phyloP scores from a whole-genome alignment of 2,113 vertebrate species.

The Xiphophorus maculatus region DNA sequence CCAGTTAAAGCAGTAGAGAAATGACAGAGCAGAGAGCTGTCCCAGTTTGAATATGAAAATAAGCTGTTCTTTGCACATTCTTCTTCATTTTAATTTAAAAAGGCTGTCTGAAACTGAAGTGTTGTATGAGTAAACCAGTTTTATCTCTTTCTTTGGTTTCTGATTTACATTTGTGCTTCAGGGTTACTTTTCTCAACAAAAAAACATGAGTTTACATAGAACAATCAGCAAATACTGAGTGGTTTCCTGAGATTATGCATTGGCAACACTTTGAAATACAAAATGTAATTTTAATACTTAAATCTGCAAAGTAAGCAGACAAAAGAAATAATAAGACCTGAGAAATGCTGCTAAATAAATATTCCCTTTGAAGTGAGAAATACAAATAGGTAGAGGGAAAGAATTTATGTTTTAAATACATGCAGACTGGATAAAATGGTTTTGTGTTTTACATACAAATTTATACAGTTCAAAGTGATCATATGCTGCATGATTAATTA shows the following conservation, averaged over 20 bases:
- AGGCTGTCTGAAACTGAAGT: background rate
- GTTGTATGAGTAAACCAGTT: background rate
- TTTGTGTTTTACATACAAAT: background rate
- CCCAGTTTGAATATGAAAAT: background rate
- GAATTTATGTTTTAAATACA: background rate
- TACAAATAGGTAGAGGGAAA: background rate
- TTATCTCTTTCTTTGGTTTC: background rate
- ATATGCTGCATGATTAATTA: background rate
- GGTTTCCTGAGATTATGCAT: background rate
- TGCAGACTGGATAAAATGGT: background rate
- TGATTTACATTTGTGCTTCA: slow-evolving; percentile 19
- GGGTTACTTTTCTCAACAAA: background rate
- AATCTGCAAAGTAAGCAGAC: background rate
- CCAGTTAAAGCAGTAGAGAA: too few relatives aligned
- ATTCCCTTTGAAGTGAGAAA: background rate
- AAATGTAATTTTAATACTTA: background rate
- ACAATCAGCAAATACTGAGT: slow-evolving; percentile 25
- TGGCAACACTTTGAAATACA: background rate
- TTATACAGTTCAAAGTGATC: background rate
- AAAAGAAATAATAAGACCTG: background rate
- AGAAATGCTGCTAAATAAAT: background rate
- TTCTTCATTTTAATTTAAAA: slow-evolving; percentile 23
- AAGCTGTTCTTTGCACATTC: background rate
- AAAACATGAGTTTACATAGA: background rate
- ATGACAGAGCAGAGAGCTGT: background rate